Conservation (phyloP, 2,113 vertebrate species). For the Stictonetta naevosa region DNA sequence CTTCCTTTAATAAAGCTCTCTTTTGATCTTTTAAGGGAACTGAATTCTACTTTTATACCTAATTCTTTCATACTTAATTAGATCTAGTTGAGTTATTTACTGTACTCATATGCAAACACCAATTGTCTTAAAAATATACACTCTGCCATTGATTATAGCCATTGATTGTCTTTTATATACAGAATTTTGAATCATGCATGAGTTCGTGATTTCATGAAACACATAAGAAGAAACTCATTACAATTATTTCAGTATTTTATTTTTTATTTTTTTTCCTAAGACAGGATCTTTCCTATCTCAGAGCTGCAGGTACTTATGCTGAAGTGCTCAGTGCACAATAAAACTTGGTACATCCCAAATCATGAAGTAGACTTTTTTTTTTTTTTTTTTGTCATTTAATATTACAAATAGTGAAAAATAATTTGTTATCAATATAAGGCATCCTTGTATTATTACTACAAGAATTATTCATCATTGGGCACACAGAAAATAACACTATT, state of each 20-base stretch:
- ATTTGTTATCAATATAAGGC: background rate
- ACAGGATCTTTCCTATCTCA: background rate
- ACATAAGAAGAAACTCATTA: background rate
- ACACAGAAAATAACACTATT: background rate
- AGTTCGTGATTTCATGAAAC: background rate
- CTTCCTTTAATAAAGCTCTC: background rate
- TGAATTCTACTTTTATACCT: background rate
- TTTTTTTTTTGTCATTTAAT: background rate
- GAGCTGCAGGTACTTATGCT: background rate
- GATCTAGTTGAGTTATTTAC: background rate
- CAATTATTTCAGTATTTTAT: background rate
- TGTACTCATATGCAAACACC: background rate
- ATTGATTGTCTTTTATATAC: background rate
- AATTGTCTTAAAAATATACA: background rate
- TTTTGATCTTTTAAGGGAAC: background rate
- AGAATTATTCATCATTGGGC: background rate
- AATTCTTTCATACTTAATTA: background rate
- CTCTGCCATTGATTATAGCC: background rate
- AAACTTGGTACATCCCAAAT: background rate
- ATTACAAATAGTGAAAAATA: background rate
- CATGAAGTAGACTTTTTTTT: background rate
- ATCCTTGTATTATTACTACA: background rate
- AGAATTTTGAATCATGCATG: background rate
- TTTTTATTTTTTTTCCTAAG: background rate
- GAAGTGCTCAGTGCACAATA: background rate